These are phyloP conservation scores for Phlogophora meticulosa DNA, from an alignment of 2,888 invertebrate species.

Conservation along the genomic window DNA sequence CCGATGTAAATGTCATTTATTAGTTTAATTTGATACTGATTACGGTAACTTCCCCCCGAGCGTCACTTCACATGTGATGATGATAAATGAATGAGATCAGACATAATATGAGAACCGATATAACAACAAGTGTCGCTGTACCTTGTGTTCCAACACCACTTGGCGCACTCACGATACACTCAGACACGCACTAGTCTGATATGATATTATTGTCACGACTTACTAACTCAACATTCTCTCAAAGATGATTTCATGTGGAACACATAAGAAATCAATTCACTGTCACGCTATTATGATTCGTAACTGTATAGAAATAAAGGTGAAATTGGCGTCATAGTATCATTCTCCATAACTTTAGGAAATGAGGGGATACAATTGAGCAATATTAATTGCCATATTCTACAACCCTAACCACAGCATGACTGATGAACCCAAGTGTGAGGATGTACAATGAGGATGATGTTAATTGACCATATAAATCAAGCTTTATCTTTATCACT, in stretches of 20 bases:
- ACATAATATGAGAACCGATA: slow-evolving; percentile 56
- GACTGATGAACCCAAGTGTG: slow-evolving; percentile 50
- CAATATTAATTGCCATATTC: slow-evolving; percentile 52
- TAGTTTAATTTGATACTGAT: slow-evolving; percentile 57
- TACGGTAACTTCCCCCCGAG: slow-evolving; percentile 49
- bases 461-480: slow-evolving; percentile 63
- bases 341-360: slow-evolving; percentile 26
- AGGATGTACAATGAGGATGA: slow-evolving; percentile 58
- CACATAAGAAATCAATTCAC: slow-evolving; percentile 29
- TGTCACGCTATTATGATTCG: slow-evolving; percentile 15
- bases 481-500: slow-evolving; percentile 46
- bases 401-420: slow-evolving; percentile 50
- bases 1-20: slow-evolving; percentile 47
- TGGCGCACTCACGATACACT: slow-evolving; percentile 32
- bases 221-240: slow-evolving; percentile 65
- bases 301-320: slow-evolving; percentile 22
- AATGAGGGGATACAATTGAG: slow-evolving; percentile 54
- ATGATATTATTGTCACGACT: slow-evolving; percentile 77
- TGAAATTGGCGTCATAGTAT: slow-evolving; percentile 30
- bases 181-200: slow-evolving; percentile 68
- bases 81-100: slow-evolving; percentile 72
- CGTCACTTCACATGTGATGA: slow-evolving; percentile 59
- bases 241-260: slow-evolving; percentile 36
- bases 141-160: slow-evolving; percentile 25
- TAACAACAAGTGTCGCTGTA: slow-evolving; percentile 35